Evolutionary conservation across 2,113 vertebrate genomes (phyloP).

Genomic region (Cnemophilus loriae): DNA sequence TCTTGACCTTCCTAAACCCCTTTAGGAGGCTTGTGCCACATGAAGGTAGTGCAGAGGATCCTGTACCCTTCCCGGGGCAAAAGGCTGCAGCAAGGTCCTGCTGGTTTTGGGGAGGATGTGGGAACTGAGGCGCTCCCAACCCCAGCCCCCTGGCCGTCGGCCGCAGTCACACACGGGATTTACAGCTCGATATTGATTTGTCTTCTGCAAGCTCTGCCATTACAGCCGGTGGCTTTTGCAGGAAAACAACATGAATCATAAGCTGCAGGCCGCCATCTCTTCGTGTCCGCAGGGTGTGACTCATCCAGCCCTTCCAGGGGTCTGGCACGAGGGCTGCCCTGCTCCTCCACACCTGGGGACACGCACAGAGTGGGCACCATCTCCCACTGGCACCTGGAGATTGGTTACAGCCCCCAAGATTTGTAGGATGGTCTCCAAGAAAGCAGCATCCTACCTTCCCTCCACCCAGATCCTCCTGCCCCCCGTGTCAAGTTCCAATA

Average conservation of each 20-base stretch:
- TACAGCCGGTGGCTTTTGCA: neutral
- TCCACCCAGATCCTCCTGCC: neutral
- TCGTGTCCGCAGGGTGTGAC: neutral
- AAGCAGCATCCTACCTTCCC: neutral
- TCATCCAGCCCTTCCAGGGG: constrained; percentile 33
- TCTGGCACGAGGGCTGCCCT: neutral
- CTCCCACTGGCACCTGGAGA: neutral
- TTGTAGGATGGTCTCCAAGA: neutral
- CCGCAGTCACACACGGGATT: neutral
- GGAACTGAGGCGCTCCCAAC: fast-evolving
- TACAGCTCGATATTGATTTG: neutral
- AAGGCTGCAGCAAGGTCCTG: neutral
- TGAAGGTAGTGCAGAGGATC: neutral
- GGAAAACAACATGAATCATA: constrained; percentile 64
- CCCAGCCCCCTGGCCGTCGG: fast-evolving
- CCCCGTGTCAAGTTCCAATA: neutral
- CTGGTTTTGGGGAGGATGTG: neutral
- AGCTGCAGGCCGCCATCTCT: neutral
- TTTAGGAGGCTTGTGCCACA: neutral
- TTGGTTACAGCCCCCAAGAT: neutral
- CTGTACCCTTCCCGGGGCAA: neutral
- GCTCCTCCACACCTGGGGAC: neutral
- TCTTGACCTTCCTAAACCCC: neutral
- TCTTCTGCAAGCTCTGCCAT: constrained; percentile 39
- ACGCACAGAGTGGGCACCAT: neutral